Evolutionary conservation across 2,888 invertebrate genomes (phyloP), one percentile per base, ranked within the genome.

Genomic region (Galerucella pusilla): DNA sequence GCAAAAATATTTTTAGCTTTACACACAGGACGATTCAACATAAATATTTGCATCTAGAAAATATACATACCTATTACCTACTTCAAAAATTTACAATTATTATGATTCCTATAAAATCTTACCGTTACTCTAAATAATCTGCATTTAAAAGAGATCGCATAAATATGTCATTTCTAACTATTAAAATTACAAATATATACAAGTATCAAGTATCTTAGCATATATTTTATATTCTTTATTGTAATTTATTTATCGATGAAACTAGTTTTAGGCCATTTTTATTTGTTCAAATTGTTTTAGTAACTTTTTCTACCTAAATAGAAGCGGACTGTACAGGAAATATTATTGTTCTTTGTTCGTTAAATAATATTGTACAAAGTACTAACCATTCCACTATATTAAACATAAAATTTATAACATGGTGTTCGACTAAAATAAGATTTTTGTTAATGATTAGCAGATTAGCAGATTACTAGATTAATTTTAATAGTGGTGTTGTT

Each of bases 31-130:
- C 57, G 5, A 57, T 57, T 2, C 20, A 20, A 2, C 14, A 57
- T 57, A 57, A 57, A 57, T 57, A 57, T 20, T 57, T 57, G 57
- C 20, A 57, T n/a, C 16, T 57, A 57, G 20, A 7, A 20, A 57
- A 57, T 57, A 20, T 57, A 57, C 10, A 57, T 9, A 54, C 52
- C n/a, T n/a, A n/a, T 46, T 2, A 11, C 2, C 7, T 54, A 54
- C n/a, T 12, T 54, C 7, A 54, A 54, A 54, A 54, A 54, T 54
- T 54, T 54, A 54, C 54, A 54, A n/a, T n/a, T 52, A 52, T n/a
- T 14, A 6, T 54, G 3, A 28, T 28, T 54, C 49, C 14, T 5
- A 54, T n/a, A 54, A 54, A 14, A 54, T n/a, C 14, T 54, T 54
- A 52, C n/a, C n/a, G n/a, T n/a, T n/a, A 54, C 14, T 54, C 7